Percentiles rank a stretch among this genome's conserved stretches.
Evolutionary conservation across 2,113 vertebrate species (phyloP).

Genomic region (Rhinopomastus cyanomelas): DNA sequence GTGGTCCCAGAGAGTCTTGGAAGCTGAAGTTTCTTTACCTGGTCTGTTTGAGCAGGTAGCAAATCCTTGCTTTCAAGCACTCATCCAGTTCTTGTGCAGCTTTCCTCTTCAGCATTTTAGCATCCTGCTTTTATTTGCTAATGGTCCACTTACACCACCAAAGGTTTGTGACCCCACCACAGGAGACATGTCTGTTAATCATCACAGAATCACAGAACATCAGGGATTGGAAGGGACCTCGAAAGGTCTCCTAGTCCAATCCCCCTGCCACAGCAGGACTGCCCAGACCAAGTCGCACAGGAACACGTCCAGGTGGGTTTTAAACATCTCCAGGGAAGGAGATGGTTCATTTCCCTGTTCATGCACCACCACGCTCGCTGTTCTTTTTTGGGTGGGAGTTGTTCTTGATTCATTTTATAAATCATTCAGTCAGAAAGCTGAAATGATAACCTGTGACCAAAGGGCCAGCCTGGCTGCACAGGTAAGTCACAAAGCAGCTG

Average conservation of each 20-base stretch:
- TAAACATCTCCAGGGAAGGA: too few relatives aligned
- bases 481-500: background rate
- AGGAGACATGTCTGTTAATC: background rate
- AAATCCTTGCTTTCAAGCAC: background rate
- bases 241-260: too few relatives aligned
- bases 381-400: background rate
- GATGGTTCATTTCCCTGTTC: background rate
- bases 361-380: background rate
- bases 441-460: background rate
- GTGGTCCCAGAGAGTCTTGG: background rate
- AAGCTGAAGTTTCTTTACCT: background rate
- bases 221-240: too few relatives aligned
- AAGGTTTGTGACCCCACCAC: background rate
- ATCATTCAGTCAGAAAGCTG: background rate
- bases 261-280: too few relatives aligned
- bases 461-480: background rate
- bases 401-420: background rate
- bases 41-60: background rate
- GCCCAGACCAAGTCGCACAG: too few relatives aligned
- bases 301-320: too few relatives aligned
- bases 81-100: background rate
- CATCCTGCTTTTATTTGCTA: conserved; percentile 28
- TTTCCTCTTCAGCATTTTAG: background rate
- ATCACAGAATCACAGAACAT: too few relatives aligned
- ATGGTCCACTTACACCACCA: background rate